Conservation (phyloP, 2,888 invertebrate species). For the Molanna angustata region DNA sequence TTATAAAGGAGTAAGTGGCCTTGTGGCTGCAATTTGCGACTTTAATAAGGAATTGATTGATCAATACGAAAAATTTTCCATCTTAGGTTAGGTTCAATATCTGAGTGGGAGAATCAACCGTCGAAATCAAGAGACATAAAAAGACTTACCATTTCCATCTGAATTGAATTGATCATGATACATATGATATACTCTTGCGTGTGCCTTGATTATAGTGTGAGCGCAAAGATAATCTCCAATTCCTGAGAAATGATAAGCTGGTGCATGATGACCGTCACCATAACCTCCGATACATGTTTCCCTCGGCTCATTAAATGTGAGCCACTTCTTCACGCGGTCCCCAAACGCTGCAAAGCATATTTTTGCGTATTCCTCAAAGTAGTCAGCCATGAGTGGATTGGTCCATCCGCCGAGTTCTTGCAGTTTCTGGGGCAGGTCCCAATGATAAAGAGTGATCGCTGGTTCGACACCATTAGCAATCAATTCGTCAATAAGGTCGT, state of each 20-base stretch:
- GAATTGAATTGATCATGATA: conserved; percentile 51
- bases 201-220: conserved; percentile 62
- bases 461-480: conserved; percentile 54
- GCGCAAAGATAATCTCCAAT: conserved; percentile 60
- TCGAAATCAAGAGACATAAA: too few relatives aligned
- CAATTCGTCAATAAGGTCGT: conserved; percentile 57
- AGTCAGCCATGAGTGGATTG: conserved; percentile 52
- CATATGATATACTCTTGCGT: conserved; percentile 60
- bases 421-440: conserved; percentile 62
- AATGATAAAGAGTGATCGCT: conserved; percentile 63
- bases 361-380: conserved; percentile 55
- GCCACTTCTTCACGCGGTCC: conserved; percentile 53
- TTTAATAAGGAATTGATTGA: too few relatives aligned
- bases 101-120: too few relatives aligned
- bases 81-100: too few relatives aligned
- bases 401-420: conserved; percentile 55
- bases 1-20: too few relatives aligned
- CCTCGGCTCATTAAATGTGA: conserved; percentile 65
- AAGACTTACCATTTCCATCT: conserved; percentile 37
- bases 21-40: too few relatives aligned
- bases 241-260: conserved; percentile 47
- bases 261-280: conserved; percentile 49
- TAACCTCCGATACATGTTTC: conserved; percentile 52
- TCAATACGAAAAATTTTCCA: too few relatives aligned
- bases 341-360: conserved; percentile 47